Conservation (phyloP, 2,888 invertebrate species). For the Calephelis perditalis region DNA sequence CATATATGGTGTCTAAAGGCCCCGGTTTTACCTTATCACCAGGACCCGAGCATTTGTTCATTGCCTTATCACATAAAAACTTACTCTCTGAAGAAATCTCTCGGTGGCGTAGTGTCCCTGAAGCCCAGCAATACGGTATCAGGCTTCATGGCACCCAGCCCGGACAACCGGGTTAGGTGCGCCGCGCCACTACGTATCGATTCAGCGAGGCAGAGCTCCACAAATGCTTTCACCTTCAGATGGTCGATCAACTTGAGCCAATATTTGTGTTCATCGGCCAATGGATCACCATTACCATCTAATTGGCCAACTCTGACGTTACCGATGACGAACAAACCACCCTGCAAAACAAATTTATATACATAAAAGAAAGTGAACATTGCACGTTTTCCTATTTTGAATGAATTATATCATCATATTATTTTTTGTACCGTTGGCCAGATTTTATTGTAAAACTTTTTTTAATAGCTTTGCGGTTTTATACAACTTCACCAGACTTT, state of each 20-base stretch:
- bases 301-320: slow-evolving; percentile 62
- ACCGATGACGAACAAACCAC: slow-evolving; percentile 67
- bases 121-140: slow-evolving; percentile 98
- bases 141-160: slow-evolving; percentile 99
- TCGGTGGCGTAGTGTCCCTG: slow-evolving; percentile 86
- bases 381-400: too few relatives aligned
- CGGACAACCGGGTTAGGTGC: slow-evolving; percentile 93
- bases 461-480: too few relatives aligned
- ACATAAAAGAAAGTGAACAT: too few relatives aligned
- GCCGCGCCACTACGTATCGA: slow-evolving; percentile 93
- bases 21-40: too few relatives aligned
- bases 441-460: too few relatives aligned
- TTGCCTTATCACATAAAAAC: slow-evolving; percentile 26
- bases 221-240: slow-evolving; percentile 96
- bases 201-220: slow-evolving; percentile 93
- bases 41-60: too few relatives aligned
- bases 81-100: slow-evolving; percentile 88
- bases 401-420: too few relatives aligned
- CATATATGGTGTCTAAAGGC: too few relatives aligned
- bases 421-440: too few relatives aligned
- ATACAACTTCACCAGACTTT: too few relatives aligned
- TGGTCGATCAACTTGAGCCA: slow-evolving; percentile 98
- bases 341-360: slow-evolving; percentile 40
- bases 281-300: slow-evolving; percentile 57
- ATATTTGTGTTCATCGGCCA: slow-evolving; percentile 83